phyloP scores from a whole-genome alignment of 2,113 vertebrate species.

The Cyanoderma ruficeps region DNA sequence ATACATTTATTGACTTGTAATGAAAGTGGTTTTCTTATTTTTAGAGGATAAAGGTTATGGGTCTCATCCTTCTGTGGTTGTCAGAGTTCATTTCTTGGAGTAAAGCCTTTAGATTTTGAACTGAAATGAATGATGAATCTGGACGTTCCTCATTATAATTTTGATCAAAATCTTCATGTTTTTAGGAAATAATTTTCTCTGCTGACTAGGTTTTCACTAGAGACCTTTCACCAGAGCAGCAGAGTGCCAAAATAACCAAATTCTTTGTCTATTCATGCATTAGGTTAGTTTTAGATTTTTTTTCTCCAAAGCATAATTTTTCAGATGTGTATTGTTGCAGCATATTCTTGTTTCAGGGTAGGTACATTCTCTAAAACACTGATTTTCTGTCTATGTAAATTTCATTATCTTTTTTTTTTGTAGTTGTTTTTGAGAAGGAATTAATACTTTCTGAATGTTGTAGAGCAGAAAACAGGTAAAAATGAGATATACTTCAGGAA shows the following conservation, averaged over 20 bases:
- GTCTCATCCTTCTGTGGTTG: not conserved
- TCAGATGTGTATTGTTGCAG: not conserved
- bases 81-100: not conserved
- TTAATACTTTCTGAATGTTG: not conserved
- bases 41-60: not conserved
- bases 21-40: not conserved
- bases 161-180: not conserved
- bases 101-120: not conserved
- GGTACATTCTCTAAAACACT: not conserved
- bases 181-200: not conserved
- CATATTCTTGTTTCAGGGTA: not conserved
- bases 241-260: not conserved
- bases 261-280: not conserved
- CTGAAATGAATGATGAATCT: not conserved
- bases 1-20: not conserved
- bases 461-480: not conserved
- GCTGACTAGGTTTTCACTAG: not conserved
- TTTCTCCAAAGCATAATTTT: not conserved
- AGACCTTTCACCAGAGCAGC: not conserved
- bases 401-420: not conserved
- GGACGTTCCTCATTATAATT: not conserved
- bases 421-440: not conserved
- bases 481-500: not conserved
- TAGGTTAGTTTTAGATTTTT: not conserved
- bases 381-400: not conserved